Base-by-base conservation (phyloP, 2,113 vertebrate species). In the Scortum barcoo region DNA sequence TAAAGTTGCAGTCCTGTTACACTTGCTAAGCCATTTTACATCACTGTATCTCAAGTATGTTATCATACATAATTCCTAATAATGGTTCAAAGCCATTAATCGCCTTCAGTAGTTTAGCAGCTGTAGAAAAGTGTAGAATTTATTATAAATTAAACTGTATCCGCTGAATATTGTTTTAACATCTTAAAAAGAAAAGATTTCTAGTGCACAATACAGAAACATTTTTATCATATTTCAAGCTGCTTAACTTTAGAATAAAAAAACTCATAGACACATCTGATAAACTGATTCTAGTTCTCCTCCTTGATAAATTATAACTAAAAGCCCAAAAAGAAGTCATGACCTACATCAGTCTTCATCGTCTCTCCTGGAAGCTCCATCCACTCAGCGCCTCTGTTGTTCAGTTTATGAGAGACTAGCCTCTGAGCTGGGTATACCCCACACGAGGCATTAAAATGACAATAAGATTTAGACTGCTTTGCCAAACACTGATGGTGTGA, bases 401-500 rank as follows among this genome's bases (percentile, higher is more conserved):
- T 89, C 53, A 76, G 11, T 0, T 78, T 85, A 28, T 90, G 83
- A 68, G 63, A 40, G 63, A 16, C 12, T 6, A 61, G 48, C 80
- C 79, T 24, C 56, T 44, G 71, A 72, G 75, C 54, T 76, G 38
- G 19, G 84, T 81, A 60, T 66, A 78, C 50, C 58, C 62, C 56
- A 57, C 69, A 69, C 66, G 75, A 53, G 48, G 63, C 76, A 81
- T 82, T 70, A 79, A 79, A 84, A 78, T 71, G 17, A 66, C 69
- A 76, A 81, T 70, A 82, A 44, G 44, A 76, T 56, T 84, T 33
- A 68, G 63, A 83, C 28, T 48, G 42, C 78, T 80, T 71, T 76
- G 86, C 76, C 79, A 92, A 89, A 88, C 83, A 81, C 68, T 69
- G 58, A 76, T 24, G 36, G 68, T 74, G 51, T 93, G 91, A 91